These are phyloP conservation scores for Otis tarda DNA, from an alignment of 2,113 vertebrate genomes.

Conservation along the genomic window DNA sequence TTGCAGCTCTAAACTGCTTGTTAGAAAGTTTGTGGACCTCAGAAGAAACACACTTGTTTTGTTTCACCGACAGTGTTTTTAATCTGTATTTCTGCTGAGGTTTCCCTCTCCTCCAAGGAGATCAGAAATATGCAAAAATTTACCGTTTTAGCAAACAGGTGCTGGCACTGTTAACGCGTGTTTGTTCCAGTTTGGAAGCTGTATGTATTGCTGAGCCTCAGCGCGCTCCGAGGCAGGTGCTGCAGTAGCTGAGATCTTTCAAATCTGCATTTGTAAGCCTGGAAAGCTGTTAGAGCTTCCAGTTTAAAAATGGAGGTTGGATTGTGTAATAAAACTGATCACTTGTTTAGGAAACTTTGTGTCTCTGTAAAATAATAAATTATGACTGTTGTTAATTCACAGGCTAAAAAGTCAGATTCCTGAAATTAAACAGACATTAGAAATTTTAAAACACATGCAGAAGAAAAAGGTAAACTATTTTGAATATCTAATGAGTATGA, in stretches of 20 bases:
- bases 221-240: not conserved
- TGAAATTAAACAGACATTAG: conserved; percentile 98
- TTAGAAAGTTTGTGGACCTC: not conserved
- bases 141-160: not conserved
- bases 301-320: not conserved
- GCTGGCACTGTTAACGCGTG: rapidly evolving
- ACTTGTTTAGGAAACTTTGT: conserved; percentile 43
- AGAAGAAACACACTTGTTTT: not conserved
- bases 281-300: not conserved
- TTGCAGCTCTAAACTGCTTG: not conserved
- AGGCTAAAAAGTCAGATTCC: conserved; percentile 98
- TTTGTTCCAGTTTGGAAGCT: not conserved
- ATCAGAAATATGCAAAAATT: not conserved
- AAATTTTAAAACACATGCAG: conserved; percentile 98
- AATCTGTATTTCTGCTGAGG: not conserved
- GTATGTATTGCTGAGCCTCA: rapidly evolving
- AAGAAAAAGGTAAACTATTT: conserved; percentile 92
- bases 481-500: conserved; percentile 51
- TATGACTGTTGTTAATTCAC: conserved; percentile 63
- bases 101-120: not conserved
- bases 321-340: not conserved
- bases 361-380: conserved; percentile 55
- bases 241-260: not conserved
- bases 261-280: not conserved
- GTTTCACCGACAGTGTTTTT: not conserved